phyloP scores from a whole-genome alignment of 2,888 invertebrate genomes.

The Drepanosiphum platanoidis region DNA sequence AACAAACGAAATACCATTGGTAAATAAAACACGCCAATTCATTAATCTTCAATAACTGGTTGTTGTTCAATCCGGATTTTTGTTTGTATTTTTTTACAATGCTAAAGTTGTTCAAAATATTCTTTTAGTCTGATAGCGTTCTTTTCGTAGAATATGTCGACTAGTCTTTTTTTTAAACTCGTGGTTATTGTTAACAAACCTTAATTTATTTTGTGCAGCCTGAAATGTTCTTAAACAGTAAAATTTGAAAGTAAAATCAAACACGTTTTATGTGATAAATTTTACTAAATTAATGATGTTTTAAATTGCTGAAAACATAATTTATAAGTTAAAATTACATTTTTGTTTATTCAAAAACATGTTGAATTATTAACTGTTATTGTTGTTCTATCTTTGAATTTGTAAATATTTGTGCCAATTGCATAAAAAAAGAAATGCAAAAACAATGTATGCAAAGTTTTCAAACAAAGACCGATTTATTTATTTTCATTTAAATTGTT shows the following conservation, averaged over 20 bases:
- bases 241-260: background rate
- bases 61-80: conserved; percentile 1
- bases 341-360: background rate
- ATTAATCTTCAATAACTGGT: conserved; percentile 25
- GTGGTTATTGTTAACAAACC: background rate
- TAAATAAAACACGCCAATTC: conserved; percentile 2
- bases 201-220: background rate
- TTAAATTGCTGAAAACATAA: background rate
- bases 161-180: background rate
- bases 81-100: background rate
- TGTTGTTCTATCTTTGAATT: background rate
- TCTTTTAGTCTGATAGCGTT: background rate
- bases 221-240: background rate
- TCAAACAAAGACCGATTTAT: no score
- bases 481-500: no score
- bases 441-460: no score
- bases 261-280: no score
- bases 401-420: background rate
- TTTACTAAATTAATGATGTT: no score
- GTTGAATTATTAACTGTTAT: background rate
- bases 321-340: background rate
- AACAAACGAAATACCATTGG: background rate
- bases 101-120: background rate
- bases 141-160: background rate
- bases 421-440: background rate